Base-by-base conservation (phyloP, 2,888 invertebrate genomes). In the Drosophila basisetae region DNA sequence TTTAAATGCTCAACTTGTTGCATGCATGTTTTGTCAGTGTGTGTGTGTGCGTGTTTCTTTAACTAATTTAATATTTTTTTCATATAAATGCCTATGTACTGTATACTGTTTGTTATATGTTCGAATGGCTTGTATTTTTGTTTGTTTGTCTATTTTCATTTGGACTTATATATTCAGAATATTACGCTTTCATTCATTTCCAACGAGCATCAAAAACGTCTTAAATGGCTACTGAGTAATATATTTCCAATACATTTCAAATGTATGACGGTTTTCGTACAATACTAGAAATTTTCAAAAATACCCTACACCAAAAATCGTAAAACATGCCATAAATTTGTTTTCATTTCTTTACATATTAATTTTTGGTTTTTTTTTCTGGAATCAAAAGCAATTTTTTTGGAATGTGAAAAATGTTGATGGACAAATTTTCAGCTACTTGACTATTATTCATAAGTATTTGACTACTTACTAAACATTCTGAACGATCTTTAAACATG, bases 1-100 rank as follows among this genome's bases (percentile, higher is more conserved):
- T 86, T 91, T 79, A 85, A 85, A 87, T 87, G 87, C 84, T 89
- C 80, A 88, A 83, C 80, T 80, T 81, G 71, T 80, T 82, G 78
- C 78, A 84, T 86, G 81, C 81, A 78, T 86, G 62, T 73, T 76
- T 22, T 22, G 22, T 22, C 22, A 1, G 35, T 73, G 66, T 76
- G 35, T 73, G 59, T 73, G 25, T 65, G 43, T 75, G 50, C 73
- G 55, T 76, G 5, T 59, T 16, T 64, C 30, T 70, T 33, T 49
- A 81, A 66, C 83, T 76, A 73, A 49, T 73, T 78, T 72, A 31
- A 69, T 68, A 63, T 49, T 35, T 50, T 68, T 31, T 70, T 53
- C 49, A 71, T 78, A 76, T 83, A 88, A 85, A 85, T 88, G 80
- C 83, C 81, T 75, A 77, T 76, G 41, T 67, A 77, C 61, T 78